These are phyloP conservation scores for Mya arenaria DNA, from an alignment of 1,140 invertebrate genomes.

Conservation along the genomic window DNA sequence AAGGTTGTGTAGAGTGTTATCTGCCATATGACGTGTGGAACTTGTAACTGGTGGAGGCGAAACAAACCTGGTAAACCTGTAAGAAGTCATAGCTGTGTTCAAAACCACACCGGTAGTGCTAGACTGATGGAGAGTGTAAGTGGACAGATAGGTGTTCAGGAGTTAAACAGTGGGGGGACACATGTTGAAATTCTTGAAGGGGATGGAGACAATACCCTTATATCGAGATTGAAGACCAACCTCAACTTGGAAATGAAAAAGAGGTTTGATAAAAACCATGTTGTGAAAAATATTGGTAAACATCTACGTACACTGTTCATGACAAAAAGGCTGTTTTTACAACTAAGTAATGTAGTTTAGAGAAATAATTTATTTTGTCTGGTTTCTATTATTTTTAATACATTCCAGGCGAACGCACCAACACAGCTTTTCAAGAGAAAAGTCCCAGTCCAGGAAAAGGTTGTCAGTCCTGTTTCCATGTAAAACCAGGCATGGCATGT, in stretches of 20 bases:
- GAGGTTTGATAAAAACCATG: constrained; percentile 44
- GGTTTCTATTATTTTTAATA: too few relatives aligned
- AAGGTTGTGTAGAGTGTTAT: constrained; percentile 48
- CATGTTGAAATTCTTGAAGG: constrained; percentile 50
- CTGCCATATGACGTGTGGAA: constrained; percentile 42
- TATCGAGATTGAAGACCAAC: constrained; percentile 27
- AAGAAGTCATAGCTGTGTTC: constrained; percentile 16
- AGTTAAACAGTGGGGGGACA: constrained; percentile 19
- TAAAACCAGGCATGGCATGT: too few relatives aligned
- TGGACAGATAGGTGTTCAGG: constrained; percentile 33
- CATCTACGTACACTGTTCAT: background rate
- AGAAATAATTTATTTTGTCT: too few relatives aligned
- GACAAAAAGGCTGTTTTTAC: constrained; percentile 20
- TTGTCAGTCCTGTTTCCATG: too few relatives aligned
- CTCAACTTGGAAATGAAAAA: constrained; percentile 39
- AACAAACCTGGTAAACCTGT: constrained; percentile 14
- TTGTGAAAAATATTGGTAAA: constrained; percentile 54
- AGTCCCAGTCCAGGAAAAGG: too few relatives aligned
- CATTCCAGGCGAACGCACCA: too few relatives aligned
- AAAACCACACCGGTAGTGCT: constrained; percentile 31
- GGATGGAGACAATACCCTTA: constrained; percentile 52
- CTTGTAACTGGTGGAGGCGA: constrained; percentile 46
- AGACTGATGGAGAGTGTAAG: constrained; percentile 52
- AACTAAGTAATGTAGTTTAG: too few relatives aligned
- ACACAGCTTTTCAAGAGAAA: too few relatives aligned